Conservation (phyloP, 2,113 vertebrate species). For the Cichladusa arquata region DNA sequence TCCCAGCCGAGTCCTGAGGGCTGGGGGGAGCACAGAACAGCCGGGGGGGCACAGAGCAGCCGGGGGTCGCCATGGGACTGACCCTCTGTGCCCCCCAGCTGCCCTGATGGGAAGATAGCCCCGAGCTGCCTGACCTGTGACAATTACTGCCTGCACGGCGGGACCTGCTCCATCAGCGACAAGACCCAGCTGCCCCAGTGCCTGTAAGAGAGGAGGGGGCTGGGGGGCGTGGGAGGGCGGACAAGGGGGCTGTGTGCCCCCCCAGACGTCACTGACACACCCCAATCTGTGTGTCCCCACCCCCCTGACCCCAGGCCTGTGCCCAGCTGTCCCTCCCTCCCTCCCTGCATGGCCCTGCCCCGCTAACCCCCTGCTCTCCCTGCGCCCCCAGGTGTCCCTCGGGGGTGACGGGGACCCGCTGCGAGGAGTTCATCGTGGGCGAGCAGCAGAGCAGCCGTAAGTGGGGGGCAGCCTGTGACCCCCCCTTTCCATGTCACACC, state of each 20-base stretch:
- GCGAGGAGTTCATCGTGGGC: conserved; percentile 61
- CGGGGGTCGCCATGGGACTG: accelerated
- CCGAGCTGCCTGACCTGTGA: conserved; percentile 87
- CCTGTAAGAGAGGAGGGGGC: conserved; percentile 77
- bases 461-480: background rate
- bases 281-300: background rate
- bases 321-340: background rate
- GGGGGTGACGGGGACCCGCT: conserved; percentile 65
- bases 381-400: conserved; percentile 62
- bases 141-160: conserved; percentile 82
- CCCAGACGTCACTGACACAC: background rate
- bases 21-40: background rate
- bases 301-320: background rate
- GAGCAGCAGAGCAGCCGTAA: conserved; percentile 68
- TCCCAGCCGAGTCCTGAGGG: background rate
- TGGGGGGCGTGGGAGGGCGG: accelerated
- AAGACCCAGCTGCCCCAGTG: conserved; percentile 84
- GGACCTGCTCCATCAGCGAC: conserved; percentile 83
- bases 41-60: background rate
- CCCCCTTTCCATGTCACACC: background rate
- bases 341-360: background rate
- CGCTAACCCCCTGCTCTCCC: background rate
- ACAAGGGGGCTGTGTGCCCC: background rate
- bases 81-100: conserved; percentile 70
- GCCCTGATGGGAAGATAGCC: conserved; percentile 78